Evolutionary conservation across 92 coral and sea anemone species (phyloP).

Genomic region (Umimayanthus kanabou): DNA sequence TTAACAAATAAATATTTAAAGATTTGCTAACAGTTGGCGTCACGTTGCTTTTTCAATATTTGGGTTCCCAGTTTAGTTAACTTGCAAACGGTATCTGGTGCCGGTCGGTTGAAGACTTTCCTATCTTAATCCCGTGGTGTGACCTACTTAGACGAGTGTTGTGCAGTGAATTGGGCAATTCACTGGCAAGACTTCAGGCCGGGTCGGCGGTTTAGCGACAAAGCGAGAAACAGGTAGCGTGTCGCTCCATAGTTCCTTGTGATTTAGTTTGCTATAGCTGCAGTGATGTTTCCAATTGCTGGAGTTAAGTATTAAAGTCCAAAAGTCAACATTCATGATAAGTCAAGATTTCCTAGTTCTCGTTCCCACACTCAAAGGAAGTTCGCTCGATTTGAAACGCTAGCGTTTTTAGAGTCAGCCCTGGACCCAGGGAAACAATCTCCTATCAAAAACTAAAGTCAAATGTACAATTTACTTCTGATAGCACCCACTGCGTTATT

Average conservation of each 20-base stretch:
- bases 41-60: conserved; percentile 16
- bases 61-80: neutral
- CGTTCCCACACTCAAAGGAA: neutral
- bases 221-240: conserved; percentile 1
- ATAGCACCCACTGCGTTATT: too few species aligned
- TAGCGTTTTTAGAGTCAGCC: neutral
- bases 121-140: neutral
- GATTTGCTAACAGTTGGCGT: conserved; percentile 9
- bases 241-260: neutral
- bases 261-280: neutral
- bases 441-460: neutral
- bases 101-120: neutral
- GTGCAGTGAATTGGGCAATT: neutral
- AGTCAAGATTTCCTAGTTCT: neutral
- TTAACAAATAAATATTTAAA: conserved; percentile 29
- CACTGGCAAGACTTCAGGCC: neutral
- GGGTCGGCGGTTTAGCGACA: neutral
- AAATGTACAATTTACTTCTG: neutral
- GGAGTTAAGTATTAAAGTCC: neutral
- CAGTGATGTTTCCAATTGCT: conserved; percentile 9
- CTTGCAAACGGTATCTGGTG: neutral
- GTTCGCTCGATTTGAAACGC: neutral
- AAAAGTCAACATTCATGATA: neutral
- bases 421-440: neutral
- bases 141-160: neutral